Base-by-base conservation (phyloP, 2,888 invertebrate genomes). In the Sesia apiformis region DNA sequence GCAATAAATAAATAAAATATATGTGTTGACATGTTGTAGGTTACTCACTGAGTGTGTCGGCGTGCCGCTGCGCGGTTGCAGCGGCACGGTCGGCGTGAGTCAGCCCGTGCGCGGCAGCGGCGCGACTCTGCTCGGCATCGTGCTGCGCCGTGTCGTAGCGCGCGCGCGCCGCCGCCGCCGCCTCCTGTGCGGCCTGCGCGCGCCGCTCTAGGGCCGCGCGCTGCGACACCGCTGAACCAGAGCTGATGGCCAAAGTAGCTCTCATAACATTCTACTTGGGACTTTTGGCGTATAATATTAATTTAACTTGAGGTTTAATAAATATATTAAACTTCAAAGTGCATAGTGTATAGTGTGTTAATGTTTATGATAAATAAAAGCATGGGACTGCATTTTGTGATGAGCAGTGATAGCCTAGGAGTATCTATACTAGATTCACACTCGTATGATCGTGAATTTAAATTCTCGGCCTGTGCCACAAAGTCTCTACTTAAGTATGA, bases 91-190 rank as follows among this genome's bases (percentile, higher is more conserved):
- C 54, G 4, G 7, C 4, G 2, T n/a, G 3, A 57, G 52, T 42
- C 6, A 57, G 53, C 49, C 52, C 54, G 55, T 75, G 69, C 40
- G 62, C 65, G 3, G 60, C 63, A 67, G 69, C 56, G 49, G 70
- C 74, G 43, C 87, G 77, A 58, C 84, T 79, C 70, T 81, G 81
- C 63, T 58, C 58, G 41, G 79, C 81, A 56, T 78, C 78, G 72
- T 80, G 69, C 63, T 78, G 76, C 64, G 81, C 81, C 40, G 87
- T 87, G 66, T 59, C 64, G 71, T 70, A 76, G 3, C 86, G 81
- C 67, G 84, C 85, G 23, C 64, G 66, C 41, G 65, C 69, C 49
- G 70, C 74, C 5, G 3, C 59, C 4, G 64, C 76, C 52, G 69
- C 76, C n/a, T 41, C 61, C 23, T 8, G 52, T 2, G 78, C 72